phyloP scores from a whole-genome alignment of 2,797 vertebrate genomes.

The Aeoliscus strigatus region DNA sequence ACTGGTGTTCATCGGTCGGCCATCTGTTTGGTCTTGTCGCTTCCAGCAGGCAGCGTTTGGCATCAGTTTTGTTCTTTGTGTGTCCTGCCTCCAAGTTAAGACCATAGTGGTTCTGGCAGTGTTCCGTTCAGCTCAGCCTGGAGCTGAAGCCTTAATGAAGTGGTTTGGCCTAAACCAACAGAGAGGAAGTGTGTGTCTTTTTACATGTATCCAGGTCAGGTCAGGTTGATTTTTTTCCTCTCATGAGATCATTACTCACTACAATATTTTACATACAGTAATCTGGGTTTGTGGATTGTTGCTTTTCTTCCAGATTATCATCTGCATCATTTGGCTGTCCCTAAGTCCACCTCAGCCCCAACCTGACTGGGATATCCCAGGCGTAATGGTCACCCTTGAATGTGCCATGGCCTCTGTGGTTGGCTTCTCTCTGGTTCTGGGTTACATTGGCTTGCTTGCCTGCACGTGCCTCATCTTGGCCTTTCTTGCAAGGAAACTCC shows the following conservation, averaged over 20 bases:
- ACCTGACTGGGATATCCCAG: slow-evolving; percentile 49
- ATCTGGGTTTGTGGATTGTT: neutral
- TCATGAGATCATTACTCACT: no score
- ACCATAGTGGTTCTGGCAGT: slow-evolving; percentile 68
- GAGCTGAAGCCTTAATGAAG: slow-evolving; percentile 53
- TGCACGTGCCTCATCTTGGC: slow-evolving; percentile 66
- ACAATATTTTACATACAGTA: neutral
- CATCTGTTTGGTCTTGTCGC: slow-evolving; percentile 53
- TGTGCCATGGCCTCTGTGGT: slow-evolving; percentile 61
- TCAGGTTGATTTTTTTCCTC: no score
- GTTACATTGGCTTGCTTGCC: slow-evolving; percentile 71
- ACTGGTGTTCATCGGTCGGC: slow-evolving; percentile 66
- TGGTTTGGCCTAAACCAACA: slow-evolving; percentile 69
- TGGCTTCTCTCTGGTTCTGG: slow-evolving; percentile 67
- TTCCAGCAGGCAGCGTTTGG: slow-evolving; percentile 65
- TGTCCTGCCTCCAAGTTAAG: slow-evolving; percentile 63
- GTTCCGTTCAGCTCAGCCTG: slow-evolving; percentile 63
- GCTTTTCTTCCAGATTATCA: slow-evolving; percentile 44
- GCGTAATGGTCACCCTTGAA: slow-evolving; percentile 63
- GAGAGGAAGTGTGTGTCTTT: slow-evolving; percentile 61
- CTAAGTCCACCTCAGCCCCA: slow-evolving; percentile 60
- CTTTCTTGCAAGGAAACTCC: slow-evolving; percentile 70
- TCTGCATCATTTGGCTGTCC: slow-evolving; percentile 61
- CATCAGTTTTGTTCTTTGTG: slow-evolving; percentile 61
- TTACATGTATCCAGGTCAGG: slow-evolving; percentile 67